A percentile compares a stretch with the other conserved stretches of the same genome.
Evolutionary conservation across 2,888 invertebrate genomes (phyloP).

Genomic region (Lapara coniferarum): DNA sequence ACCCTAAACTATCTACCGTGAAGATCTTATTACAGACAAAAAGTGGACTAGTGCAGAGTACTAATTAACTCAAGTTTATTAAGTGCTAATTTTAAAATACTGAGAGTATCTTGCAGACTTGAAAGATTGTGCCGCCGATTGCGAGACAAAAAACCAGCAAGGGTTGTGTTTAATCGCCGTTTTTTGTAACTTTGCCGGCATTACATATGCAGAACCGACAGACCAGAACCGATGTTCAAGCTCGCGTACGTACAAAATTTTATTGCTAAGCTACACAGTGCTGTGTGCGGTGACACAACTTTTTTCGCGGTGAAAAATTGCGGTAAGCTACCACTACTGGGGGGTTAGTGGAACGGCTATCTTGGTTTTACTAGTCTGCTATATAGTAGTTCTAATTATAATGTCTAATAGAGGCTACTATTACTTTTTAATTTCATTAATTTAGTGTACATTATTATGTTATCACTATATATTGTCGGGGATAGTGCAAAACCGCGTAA

Average conservation of each 20-base stretch:
- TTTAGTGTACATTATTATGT: too few relatives aligned
- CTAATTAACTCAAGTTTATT: slow-evolving; percentile 25
- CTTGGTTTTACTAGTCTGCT: too few relatives aligned
- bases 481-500: too few relatives aligned
- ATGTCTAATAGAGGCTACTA: too few relatives aligned
- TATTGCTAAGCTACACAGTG: slow-evolving; percentile 30
- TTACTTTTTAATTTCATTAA: too few relatives aligned
- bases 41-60: slow-evolving; percentile 2
- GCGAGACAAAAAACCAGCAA: slow-evolving; percentile 57
- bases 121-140: slow-evolving; percentile 63
- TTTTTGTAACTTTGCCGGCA: slow-evolving; percentile 60
- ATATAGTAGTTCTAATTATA: too few relatives aligned
- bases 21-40: slow-evolving; percentile 16
- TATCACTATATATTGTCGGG: too few relatives aligned
- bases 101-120: slow-evolving; percentile 54
- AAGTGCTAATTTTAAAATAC: slow-evolving; percentile 41
- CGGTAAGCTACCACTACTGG: too few relatives aligned
- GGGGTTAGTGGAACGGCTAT: too few relatives aligned
- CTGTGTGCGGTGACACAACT: neutral
- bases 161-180: slow-evolving; percentile 62
- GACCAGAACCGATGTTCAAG: slow-evolving; percentile 65
- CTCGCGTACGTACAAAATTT: slow-evolving; percentile 41
- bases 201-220: slow-evolving; percentile 69
- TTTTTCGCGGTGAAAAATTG: neutral
- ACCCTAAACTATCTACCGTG: slow-evolving; percentile 2